Evolutionary conservation across 2,113 vertebrate genomes (phyloP), one percentile per base, ranked within the genome.

Genomic region (Halcyon malimbica): DNA sequence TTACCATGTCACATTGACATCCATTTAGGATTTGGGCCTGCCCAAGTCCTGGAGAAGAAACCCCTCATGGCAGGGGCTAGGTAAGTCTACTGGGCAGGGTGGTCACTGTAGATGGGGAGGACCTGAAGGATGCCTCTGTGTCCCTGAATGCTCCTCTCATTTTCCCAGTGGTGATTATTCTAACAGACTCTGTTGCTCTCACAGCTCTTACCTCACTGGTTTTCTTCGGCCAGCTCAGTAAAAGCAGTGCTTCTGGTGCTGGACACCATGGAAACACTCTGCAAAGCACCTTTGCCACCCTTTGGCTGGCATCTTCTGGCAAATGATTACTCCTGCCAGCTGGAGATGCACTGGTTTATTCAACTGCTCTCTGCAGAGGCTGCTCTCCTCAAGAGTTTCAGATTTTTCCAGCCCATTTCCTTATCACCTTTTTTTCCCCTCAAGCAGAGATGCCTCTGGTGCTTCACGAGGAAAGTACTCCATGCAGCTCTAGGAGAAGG

Each of bases 81-180:
- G 8, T 33, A 35, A 44, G 11, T 3, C 35, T 56, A 1, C 41
- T 8, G 44, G 77, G 54, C 50, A 65, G 41, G 12, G 50, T 8
- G 41, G n/a, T 29, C 1, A 0, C 82, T 65, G 41, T 12, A 48
- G 35, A 1, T 33, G 50, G 19, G 17, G 56, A 73, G 16, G n/a
- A 4, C 8, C 14, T 41, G 8, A n/a, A 60, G 11, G 28, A 42
- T 39, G 41, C 10, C 31, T 26, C 44, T 29, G 31, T 59, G 44
- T 31, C 46, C 41, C 51, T 37, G 24, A 69, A 19, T 0, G 0
- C 37, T 82, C 26, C 26, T 59, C 46, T 78, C n/a, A 3, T 62
- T 53, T 77, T 65, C 64, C 64, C 64, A 21, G 59, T 13, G 50
- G 13, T 35, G 46, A n/a, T 54, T 50, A 15, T 29, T 70, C 29